phyloP scores from a whole-genome alignment of 30 jellyfish, hydroid and myxozoan genomes.

The Hydractinia symbiolongicarpus region DNA sequence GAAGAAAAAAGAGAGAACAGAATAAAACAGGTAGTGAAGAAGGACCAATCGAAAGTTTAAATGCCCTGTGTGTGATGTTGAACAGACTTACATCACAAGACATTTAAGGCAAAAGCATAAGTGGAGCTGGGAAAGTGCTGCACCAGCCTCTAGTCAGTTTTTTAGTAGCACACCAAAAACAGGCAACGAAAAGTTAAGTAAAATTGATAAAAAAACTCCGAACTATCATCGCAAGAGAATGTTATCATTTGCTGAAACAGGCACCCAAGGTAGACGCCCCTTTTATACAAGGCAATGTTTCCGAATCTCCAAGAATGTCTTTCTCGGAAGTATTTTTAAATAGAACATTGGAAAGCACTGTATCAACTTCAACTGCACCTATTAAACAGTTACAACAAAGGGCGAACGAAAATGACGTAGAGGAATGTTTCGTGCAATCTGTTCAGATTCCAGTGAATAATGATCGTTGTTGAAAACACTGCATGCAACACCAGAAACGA shows the following conservation, averaged over 20 bases:
- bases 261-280: too few species aligned
- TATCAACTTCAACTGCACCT: not conserved
- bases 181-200: too few species aligned
- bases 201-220: not conserved
- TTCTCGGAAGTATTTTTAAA: not conserved
- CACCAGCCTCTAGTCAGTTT: not conserved
- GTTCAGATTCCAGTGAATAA: not conserved
- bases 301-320: too few species aligned
- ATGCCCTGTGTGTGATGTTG: constrained; percentile 1
- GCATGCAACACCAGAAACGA: too few species aligned
- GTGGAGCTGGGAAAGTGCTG: constrained; percentile 8
- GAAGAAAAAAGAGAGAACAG: too few species aligned
- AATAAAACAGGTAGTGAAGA: too few species aligned
- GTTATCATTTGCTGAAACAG: not conserved
- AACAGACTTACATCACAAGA: not conserved
- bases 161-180: not conserved
- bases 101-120: constrained; percentile 2
- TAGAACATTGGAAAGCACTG: not conserved
- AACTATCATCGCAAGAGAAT: not conserved
- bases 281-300: not conserved
- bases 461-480: too few species aligned
- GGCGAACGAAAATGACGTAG: not conserved
- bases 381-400: not conserved
- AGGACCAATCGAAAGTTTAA: too few species aligned
- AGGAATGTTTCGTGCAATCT: not conserved